Evolutionary conservation across 2,113 vertebrate genomes (phyloP).

Genomic region (Lucifuga dentata): DNA sequence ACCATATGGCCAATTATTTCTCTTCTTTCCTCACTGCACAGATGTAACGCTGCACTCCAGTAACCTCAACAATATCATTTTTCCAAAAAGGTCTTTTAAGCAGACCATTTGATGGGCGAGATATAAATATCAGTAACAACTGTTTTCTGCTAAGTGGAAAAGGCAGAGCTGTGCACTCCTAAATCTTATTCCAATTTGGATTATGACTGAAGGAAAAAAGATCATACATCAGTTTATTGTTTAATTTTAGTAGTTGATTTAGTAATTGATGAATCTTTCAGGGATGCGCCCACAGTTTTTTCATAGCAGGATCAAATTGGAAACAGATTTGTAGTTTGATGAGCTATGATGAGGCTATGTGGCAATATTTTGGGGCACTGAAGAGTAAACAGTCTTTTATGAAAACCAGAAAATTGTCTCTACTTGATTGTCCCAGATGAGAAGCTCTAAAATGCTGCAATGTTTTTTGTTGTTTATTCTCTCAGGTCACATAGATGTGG

Average conservation of each 20-base stretch:
- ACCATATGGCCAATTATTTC: conserved; percentile 51
- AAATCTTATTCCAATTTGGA: conserved; percentile 15
- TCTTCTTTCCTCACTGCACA: conserved; percentile 28
- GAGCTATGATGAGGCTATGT: too few relatives aligned
- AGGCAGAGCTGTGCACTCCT: conserved; percentile 8
- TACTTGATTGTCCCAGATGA: neutral
- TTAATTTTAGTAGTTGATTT: conserved; percentile 6
- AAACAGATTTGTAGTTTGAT: neutral
- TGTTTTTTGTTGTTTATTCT: conserved; percentile 10
- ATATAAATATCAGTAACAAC: conserved; percentile 29
- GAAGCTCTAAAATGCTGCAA: neutral
- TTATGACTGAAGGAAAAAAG: conserved; percentile 2
- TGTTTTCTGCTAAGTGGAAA: conserved; percentile 32
- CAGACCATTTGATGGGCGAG: conserved; percentile 27
- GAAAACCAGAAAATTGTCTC: conserved; percentile 3
- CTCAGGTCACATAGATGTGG: conserved; percentile 87
- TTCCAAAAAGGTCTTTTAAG: conserved; percentile 19
- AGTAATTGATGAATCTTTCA: too few relatives aligned
- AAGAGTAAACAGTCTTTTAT: too few relatives aligned
- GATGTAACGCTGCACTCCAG: conserved; percentile 26
- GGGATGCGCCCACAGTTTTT: too few relatives aligned
- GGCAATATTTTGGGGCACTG: too few relatives aligned
- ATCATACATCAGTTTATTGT: conserved; percentile 8
- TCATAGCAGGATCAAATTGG: neutral
- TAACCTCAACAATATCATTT: conserved; percentile 11